Evolutionary conservation across 2,888 invertebrate genomes (phyloP), one percentile per base, ranked within the genome.

Genomic region (Cybosia mesomella): DNA sequence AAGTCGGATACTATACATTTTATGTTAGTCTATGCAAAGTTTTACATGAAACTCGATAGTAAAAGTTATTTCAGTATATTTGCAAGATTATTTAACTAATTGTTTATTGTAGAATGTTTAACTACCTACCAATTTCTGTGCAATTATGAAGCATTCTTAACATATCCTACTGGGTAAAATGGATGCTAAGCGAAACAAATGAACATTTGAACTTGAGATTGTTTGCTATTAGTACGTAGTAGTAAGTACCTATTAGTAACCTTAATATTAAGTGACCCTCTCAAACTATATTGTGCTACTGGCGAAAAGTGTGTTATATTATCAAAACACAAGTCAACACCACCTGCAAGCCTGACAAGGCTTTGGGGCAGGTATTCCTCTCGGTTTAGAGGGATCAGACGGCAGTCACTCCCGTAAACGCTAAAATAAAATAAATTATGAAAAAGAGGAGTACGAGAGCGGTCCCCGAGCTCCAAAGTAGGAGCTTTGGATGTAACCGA

Each of bases 91-190:
- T 5, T 24, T 39, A 13, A 9, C 22, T 18, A 39, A 59, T 39
- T 39, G 22, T 39, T 39, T 22, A 15, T 9, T 9, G 39, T 59
- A 36, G 36, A 8, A 43, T 43, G 7, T 59, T 49, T n/a, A 34
- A 58, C 18, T 58, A 22, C 21, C 18, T 49, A 53, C 58, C 1
- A 49, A 53, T 36, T 59, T 22, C 24, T 22, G 60, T 54, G 39
- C 67, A 57, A 64, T 61, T 58, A 49, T 53, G 49, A 65, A 28
- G 15, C 11, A 7, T 53, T 34, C 15, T 13, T n/a, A 61, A 67
- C 62, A 54, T n/a, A 58, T 28, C 24, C 28, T 63, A 10, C 34
- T 18, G 64, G 21, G 28, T 53, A 13, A 9, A 22, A 36, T 18
- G 9, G 18, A 22, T 24, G 7, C 18, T 22, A 4, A 59, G 59